Evolutionary conservation across 2,888 invertebrate species (phyloP), one percentile per base, ranked within the genome.

Genomic region (Pseudococcus viburni): DNA sequence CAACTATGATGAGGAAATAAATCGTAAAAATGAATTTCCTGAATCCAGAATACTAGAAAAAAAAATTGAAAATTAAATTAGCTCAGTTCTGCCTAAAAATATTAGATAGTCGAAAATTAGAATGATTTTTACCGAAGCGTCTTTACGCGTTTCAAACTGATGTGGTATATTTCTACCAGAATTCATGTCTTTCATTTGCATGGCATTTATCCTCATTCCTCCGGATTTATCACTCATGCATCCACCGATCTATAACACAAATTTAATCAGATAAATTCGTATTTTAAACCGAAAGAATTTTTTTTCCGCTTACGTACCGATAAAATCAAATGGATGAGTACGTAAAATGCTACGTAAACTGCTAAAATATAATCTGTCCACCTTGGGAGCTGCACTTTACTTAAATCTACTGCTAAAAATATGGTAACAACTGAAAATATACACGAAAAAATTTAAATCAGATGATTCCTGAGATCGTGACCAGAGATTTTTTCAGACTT

Each of bases 301-400:
- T 33, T 33, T 33, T 33, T 3, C 3, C 26, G 26, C 26, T 33
- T n/a, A n/a, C n/a, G n/a, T 39, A 97, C 97, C 91, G 97, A 96
- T 89, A 96, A 94, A 88, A 97, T 93, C 73, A 98, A 92, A 92
- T 99, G 98, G 91, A 96, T 94, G 89, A 96, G 91, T 84, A 98
- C 95, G 91, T 99, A 97, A 93, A 98, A 96, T 5, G 95, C 95
- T 17, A 98, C 97, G 92, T 95, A 98, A 9, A 95, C 96, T 6
- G 96, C 96, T 90, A 99, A 92, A 89, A 98, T 95, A 94, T 95
- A 98, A 90, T 96, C 95, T 91, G 95, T 94, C 95, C 96, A 97
- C 88, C 94, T 93, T 0, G 98, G 97, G 77, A 98, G 93, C 91
- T 96, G 95, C 6, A 97, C 96, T 92, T 97, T 97, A 90, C 94